These are phyloP conservation scores for Scaptomyza reducta DNA, from an alignment of 2,888 invertebrate genomes.

Conservation along the genomic window DNA sequence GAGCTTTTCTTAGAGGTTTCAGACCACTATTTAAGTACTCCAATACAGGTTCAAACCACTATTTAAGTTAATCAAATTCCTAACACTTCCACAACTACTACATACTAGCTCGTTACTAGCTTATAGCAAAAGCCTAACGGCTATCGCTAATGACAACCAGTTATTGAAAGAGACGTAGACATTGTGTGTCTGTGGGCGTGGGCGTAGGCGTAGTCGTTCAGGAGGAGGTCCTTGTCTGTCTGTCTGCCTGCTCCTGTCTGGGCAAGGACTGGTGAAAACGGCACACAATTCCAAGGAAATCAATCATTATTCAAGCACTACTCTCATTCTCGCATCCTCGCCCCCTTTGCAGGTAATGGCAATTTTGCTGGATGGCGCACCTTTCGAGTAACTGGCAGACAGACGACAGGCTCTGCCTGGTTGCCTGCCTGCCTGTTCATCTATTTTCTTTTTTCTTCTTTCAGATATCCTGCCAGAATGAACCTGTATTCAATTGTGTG, in stretches of 20 bases:
- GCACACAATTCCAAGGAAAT: conserved; percentile 56
- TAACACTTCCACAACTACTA: too few species aligned
- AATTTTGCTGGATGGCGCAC: conserved; percentile 35
- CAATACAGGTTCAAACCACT: too few species aligned
- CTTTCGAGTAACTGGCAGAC: conserved; percentile 8
- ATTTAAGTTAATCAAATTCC: too few species aligned
- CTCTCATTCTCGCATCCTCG: background rate
- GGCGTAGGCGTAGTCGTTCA: background rate
- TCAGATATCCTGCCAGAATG: background rate
- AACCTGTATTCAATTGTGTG: conserved; percentile 5
- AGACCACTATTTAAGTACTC: too few species aligned
- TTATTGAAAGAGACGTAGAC: conserved; percentile 9
- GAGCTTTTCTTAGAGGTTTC: too few species aligned
- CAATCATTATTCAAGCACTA: conserved; percentile 66
- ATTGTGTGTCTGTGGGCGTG: background rate
- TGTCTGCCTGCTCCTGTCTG: conserved; percentile 13
- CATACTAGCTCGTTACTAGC: too few species aligned
- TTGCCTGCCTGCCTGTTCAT: conserved; percentile 18
- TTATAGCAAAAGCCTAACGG: conserved; percentile 39
- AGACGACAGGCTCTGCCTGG: conserved; percentile 8
- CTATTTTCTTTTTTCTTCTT: conserved; percentile 1
- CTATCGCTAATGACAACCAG: conserved; percentile 70
- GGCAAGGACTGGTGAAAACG: conserved; percentile 26
- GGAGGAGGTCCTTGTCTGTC: conserved; percentile 1
- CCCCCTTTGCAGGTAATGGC: conserved; percentile 21